A percentile compares a stretch with the other conserved stretches of the same genome.
Conservation (phyloP, 2,888 invertebrate species). For the Agrotis segetum region DNA sequence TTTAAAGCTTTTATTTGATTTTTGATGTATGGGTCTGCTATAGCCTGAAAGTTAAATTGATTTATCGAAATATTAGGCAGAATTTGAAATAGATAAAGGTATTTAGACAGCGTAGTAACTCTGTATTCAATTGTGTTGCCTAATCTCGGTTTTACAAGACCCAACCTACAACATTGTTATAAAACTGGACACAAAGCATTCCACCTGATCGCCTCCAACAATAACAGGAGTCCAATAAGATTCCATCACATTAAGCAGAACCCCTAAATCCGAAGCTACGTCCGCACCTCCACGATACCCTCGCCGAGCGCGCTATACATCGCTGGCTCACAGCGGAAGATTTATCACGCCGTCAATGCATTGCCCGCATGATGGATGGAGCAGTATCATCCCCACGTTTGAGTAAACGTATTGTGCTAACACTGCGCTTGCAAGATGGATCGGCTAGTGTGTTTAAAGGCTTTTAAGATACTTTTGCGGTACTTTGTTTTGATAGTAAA, state of each 20-base stretch:
- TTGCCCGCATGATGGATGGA: conserved; percentile 65
- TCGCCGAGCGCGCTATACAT: conserved; percentile 53
- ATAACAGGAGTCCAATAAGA: conserved; percentile 59
- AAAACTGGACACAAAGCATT: conserved; percentile 36
- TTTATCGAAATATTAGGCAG: too few species aligned
- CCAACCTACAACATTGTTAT: conserved; percentile 7
- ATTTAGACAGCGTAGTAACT: not conserved
- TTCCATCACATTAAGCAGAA: conserved; percentile 63
- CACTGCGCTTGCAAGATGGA: conserved; percentile 62
- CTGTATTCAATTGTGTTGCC: not conserved
- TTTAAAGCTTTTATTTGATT: too few species aligned
- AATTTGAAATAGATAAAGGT: not conserved
- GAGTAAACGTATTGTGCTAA: conserved; percentile 67
- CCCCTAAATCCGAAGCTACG: conserved; percentile 56
- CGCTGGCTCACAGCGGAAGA: conserved; percentile 62
- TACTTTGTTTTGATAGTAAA: conserved; percentile 60
- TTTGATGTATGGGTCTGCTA: too few species aligned
- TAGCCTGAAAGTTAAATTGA: not conserved
- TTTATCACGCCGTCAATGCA: conserved; percentile 68
- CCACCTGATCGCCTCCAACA: conserved; percentile 42
- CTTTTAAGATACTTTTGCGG: conserved; percentile 62
- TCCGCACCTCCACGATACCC: conserved; percentile 53
- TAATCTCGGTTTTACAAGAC: not conserved
- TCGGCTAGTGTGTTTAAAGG: conserved; percentile 64
- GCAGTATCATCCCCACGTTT: conserved; percentile 60